Conservation (phyloP, 2,888 invertebrate species). For the Nomada fucata region DNA sequence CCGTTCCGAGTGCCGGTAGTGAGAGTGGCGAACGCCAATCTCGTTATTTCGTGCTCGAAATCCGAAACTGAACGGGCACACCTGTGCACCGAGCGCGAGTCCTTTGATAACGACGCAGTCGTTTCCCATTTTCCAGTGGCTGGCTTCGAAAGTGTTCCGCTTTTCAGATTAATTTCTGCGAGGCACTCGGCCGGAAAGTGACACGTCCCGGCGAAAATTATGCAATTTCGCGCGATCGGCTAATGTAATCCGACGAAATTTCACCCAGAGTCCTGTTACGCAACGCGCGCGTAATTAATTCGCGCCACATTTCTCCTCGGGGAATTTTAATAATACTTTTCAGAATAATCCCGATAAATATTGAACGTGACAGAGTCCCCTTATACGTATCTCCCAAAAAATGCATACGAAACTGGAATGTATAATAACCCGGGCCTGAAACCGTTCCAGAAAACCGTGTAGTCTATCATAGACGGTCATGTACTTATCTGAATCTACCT, state of each 20-base stretch:
- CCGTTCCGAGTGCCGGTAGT: constrained; percentile 49
- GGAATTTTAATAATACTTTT: background rate
- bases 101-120: background rate
- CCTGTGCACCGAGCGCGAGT: background rate
- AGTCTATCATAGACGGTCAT: too few relatives aligned
- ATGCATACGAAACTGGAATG: too few relatives aligned
- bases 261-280: background rate
- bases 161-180: constrained; percentile 31
- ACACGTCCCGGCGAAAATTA: constrained; percentile 31
- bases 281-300: constrained; percentile 27
- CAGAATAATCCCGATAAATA: too few relatives aligned
- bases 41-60: constrained; percentile 30
- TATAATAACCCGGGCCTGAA: too few relatives aligned
- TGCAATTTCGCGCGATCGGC: constrained; percentile 19
- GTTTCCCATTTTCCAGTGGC: constrained; percentile 25
- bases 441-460: too few relatives aligned
- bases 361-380: too few relatives aligned
- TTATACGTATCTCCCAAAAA: too few relatives aligned
- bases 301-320: background rate
- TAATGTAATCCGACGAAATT: constrained; percentile 31
- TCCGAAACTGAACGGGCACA: constrained; percentile 37
- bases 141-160: constrained; percentile 52
- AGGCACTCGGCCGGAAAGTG: constrained; percentile 55
- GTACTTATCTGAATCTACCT: constrained; percentile 28
- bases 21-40: constrained; percentile 53